Base-by-base conservation (phyloP, 2,797 vertebrate species). In the Setipinna tenuifilis region DNA sequence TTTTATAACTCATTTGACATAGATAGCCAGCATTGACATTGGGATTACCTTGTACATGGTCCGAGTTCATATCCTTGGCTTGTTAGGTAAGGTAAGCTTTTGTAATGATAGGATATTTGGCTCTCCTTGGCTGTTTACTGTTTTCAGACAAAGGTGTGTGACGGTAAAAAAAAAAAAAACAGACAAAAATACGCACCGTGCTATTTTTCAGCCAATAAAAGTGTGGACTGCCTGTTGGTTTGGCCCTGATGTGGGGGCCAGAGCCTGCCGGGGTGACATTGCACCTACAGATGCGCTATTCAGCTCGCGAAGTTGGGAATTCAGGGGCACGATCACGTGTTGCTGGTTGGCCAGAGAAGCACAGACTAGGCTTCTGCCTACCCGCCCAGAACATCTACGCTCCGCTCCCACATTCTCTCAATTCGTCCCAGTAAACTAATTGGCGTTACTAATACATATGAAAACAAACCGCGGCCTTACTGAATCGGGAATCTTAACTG, bases 381-480 rank as follows among this genome's bases (percentile, higher is more conserved):
- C 86, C 86, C 81, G 68, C 87, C 86, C 81, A 83, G 84, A 85
- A 81, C 87, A 82, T 84, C 83, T 87, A 86, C 86, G 88, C 87
- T 88, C 88, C 46, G 10, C 46, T 54, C 50, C 90, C 90, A 89
- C 89, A 90, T 85, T 89, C 86, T 89, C 86, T 84, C 90, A 93
- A 94, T 89, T 93, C 89, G 93, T 93, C 95, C 93, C 92, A 95
- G 92, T 95, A 95, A 96, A 95, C 93, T 95, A 96, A 95, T 95
- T 96, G 95, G 92, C 94, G 94, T 96, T 93, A 96, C 94, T 95
- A 96, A 95, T 95, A 92, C 94, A 93, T 94, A 93, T 93, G 93
- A 92, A 93, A 93, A 95, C 94, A 93, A 94, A 94, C 92, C 87
- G 92, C 91, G 92, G 89, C 91, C 89, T 92, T 93, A 93, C 90